Evolutionary conservation across 2,888 invertebrate genomes (phyloP), one percentile per base, ranked within the genome.

Genomic region (Leuctra nigra): DNA sequence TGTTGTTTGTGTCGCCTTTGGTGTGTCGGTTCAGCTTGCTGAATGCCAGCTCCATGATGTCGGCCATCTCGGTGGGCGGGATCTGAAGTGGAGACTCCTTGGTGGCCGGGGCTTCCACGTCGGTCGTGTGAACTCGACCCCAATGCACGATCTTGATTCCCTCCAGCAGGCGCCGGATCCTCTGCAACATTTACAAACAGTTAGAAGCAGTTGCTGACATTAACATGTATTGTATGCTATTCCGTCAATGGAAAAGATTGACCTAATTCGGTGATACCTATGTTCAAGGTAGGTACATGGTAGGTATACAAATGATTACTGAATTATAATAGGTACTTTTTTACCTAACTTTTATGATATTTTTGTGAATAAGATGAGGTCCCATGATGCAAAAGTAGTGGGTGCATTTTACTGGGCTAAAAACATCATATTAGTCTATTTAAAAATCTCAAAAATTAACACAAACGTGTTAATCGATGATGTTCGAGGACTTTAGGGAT

Each of bases 111-210:
- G 18, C 13, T 14, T 6, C 2, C 2, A 16, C 3, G n/a, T 24
- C 46, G 16, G 23, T 47, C 33, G 33, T 14, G n/a, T 50, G 50
- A 18, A 22, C 11, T 35, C 35, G 33, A 3, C 55, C 56, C 81
- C 83, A 85, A 11, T 77, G 76, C 13, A 85, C 80, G 24, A 74
- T 74, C 65, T 78, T 78, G 1, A 77, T 75, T 0, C 80, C 78
- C 64, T 82, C 82, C 0, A 79, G 73, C 59, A 77, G 75, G 61
- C 77, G 78, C 63, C 82, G 74, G 0, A 84, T 66, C 6, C 39
- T 53, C 64, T 64, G 58, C 13, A 60, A n/a, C n/a, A n/a, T n/a
- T n/a, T n/a, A n/a, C n/a, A n/a, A n/a, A n/a, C n/a, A n/a, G n/a
- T n/a, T n/a, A n/a, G n/a, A n/a, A n/a, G n/a, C n/a, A n/a, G n/a